Evolutionary conservation across 2,888 invertebrate species (phyloP).

Genomic region (Dryocosmus kuriphilus): DNA sequence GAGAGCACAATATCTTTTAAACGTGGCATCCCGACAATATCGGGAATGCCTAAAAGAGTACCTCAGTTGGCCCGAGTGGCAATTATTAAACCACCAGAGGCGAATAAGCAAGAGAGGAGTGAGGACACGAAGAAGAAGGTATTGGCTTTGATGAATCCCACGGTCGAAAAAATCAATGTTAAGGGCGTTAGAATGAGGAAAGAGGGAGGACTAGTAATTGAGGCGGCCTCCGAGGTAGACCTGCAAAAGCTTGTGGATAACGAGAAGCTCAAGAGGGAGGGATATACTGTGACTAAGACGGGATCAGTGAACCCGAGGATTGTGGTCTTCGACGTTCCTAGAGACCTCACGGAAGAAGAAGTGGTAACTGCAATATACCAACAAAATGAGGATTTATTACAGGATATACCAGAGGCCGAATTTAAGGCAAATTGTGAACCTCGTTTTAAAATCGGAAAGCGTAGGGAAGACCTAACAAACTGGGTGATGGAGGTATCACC

Average conservation of each 20-base stretch:
- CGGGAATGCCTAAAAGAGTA: no score
- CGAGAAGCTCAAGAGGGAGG: slow-evolving; percentile 19
- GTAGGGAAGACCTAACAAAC: neutral
- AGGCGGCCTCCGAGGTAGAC: slow-evolving; percentile 27
- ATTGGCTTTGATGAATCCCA: no score
- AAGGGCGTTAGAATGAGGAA: slow-evolving; percentile 37
- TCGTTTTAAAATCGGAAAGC: slow-evolving; percentile 34
- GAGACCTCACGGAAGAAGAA: neutral
- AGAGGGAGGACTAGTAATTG: slow-evolving; percentile 43
- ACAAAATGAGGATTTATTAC: no score
- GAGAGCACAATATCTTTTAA: no score
- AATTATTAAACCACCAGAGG: no score
- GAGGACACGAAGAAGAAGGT: no score
- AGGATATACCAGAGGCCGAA: neutral
- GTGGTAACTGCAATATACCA: neutral
- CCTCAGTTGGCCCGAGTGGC: no score
- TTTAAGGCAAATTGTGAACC: neutral
- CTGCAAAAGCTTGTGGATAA: slow-evolving; percentile 23
- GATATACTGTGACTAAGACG: slow-evolving; percentile 36
- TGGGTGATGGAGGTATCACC: slow-evolving; percentile 39
- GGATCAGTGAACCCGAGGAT: slow-evolving; percentile 33
- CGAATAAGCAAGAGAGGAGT: no score
- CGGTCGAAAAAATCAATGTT: no score
- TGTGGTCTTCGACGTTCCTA: slow-evolving; percentile 31
- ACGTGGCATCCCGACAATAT: no score